Evolutionary conservation across 2,113 vertebrate genomes (phyloP).

Genomic region (Paralichthys olivaceus): DNA sequence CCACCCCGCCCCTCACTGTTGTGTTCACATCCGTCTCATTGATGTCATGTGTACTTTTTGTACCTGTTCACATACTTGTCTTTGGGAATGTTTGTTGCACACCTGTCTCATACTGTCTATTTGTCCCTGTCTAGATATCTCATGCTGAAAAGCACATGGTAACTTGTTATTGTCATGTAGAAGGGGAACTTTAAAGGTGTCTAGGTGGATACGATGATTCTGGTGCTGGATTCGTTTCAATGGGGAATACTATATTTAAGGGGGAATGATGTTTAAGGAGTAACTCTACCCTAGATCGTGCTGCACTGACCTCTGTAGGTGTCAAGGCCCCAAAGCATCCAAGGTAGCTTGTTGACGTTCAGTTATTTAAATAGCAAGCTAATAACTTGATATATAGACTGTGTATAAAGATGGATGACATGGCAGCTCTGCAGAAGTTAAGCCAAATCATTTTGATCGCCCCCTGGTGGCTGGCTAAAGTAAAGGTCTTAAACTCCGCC

Average conservation of each 20-base stretch:
- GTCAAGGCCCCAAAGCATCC: not conserved
- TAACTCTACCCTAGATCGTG: constrained; percentile 22
- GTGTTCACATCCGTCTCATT: not conserved
- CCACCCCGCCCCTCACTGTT: not conserved
- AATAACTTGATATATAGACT: not conserved
- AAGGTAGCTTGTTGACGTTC: not conserved
- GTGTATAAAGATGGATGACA: too few relatives aligned
- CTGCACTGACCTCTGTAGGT: constrained; percentile 34
- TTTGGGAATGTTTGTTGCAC: constrained; percentile 19
- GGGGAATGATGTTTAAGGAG: constrained; percentile 5
- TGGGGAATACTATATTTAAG: constrained; percentile 3
- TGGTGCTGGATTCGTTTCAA: constrained; percentile 45
- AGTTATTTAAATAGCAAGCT: too few relatives aligned
- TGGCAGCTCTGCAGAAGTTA: too few relatives aligned
- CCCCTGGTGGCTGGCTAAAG: not conserved
- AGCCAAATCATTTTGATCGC: not conserved
- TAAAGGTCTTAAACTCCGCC: not conserved
- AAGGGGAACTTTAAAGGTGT: constrained; percentile 8
- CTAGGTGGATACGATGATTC: not conserved
- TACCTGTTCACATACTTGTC: not conserved
- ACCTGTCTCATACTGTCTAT: constrained; percentile 23
- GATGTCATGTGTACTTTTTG: not conserved
- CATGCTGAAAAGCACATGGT: constrained; percentile 73
- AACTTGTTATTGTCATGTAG: constrained; percentile 33
- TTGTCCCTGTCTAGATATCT: constrained; percentile 49